Base-by-base conservation (phyloP, 2,888 invertebrate genomes). In the Lepidochrysops patricia region DNA sequence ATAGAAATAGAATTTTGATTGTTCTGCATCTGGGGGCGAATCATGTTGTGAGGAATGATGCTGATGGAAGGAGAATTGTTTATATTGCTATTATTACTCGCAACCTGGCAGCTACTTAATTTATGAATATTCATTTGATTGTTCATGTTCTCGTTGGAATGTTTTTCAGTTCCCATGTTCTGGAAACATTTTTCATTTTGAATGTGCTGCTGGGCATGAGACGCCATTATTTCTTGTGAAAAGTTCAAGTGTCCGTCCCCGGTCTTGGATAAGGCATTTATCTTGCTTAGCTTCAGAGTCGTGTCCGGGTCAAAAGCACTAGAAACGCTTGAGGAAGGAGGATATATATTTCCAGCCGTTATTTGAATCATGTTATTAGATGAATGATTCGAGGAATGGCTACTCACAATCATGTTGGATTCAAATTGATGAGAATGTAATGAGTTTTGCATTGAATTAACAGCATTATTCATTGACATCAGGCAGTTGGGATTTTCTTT, bases 241-340 rank as follows among this genome's bases (percentile, higher is more conserved):
- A 89, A 89, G 66, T 88, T 89, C 64, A 89, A 71, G 67, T 87
- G 87, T 0, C 89, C 89, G 35, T 82, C 86, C 77, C 89, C 89
- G 12, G 89, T 67, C 69, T 89, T 89, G 1, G 89, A 88, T 58
- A 89, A 73, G 25, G 88, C 84, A 65, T 88, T 89, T 26, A 89
- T 87, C 70, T 89, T 89, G 63, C 87, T 89, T 43, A 89, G 68
- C 72, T 87, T 87, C 56, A 89, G 66, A 25, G 88, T 78, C n/a
- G 89, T 89, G 64, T 89, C 89, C 7, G 84, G 79, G 68, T 89
- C 88, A 64, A 89, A 89, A 62, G 81, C 87, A 67, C 75, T 84
- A 57, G 75, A 84, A 71, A 87, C 82, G 2, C 73, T 75, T 7
- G 86, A 79, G 34, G 84, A 77, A 13, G 87, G 85, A 12, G 85